Conservation (phyloP, 2,113 vertebrate genomes). For the Cottus gobio region DNA sequence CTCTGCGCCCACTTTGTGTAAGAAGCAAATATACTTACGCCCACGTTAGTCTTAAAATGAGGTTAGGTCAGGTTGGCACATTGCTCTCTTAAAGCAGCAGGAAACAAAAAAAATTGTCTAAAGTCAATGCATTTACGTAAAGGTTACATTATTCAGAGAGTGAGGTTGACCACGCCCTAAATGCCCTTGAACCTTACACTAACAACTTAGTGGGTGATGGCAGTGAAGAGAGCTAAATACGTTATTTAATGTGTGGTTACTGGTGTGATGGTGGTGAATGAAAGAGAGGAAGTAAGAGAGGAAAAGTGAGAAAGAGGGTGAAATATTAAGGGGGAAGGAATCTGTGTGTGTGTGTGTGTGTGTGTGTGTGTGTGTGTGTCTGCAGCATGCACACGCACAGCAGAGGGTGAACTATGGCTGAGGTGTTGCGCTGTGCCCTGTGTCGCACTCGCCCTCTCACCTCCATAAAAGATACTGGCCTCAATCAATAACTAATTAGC, state of each 20-base stretch:
- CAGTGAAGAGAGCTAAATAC: not conserved
- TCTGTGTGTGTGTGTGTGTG: constrained; percentile 7
- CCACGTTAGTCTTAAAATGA: too few relatives aligned
- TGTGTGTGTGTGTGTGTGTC: not conserved
- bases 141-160: not conserved
- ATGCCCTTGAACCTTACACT: too few relatives aligned
- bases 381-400: not conserved
- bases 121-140: not conserved
- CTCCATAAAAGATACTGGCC: constrained; percentile 69
- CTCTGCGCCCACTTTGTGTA: too few relatives aligned
- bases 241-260: not conserved
- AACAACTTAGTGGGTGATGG: not conserved
- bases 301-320: not conserved
- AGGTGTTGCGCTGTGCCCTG: constrained; percentile 27
- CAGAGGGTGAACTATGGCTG: constrained; percentile 48
- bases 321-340: not conserved
- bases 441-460: constrained; percentile 61
- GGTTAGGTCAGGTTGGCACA: too few relatives aligned
- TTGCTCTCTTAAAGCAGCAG: too few relatives aligned
- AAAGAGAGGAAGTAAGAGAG: not conserved
- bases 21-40: too few relatives aligned
- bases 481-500: constrained; percentile 80
- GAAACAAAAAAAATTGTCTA: not conserved
- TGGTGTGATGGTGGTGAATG: not conserved
- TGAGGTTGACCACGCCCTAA: not conserved